Conservation (phyloP, 2,888 invertebrate species). For the Caradrina kadenii region DNA sequence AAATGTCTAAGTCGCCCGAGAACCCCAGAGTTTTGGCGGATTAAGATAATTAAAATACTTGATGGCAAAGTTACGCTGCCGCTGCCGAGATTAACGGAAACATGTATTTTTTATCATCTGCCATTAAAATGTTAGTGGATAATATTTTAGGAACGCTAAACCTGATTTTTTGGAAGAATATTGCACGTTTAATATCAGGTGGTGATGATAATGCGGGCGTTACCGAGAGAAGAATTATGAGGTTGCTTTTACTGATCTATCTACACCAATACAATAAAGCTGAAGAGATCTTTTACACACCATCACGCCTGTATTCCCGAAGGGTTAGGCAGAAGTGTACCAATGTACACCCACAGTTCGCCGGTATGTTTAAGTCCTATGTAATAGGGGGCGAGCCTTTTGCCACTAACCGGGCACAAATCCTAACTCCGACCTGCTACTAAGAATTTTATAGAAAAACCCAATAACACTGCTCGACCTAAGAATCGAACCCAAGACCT, state of each 20-base stretch:
- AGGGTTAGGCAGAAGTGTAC: too few species aligned
- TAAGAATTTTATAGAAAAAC: too few species aligned
- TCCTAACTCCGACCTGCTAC: too few species aligned
- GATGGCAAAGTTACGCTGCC: slow-evolving; percentile 72
- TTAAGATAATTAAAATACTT: slow-evolving; percentile 85
- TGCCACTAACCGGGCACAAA: too few species aligned
- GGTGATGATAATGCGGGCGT: not conserved
- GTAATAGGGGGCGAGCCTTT: too few species aligned
- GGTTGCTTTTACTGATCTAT: not conserved
- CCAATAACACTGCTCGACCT: too few species aligned
- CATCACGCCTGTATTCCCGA: too few species aligned
- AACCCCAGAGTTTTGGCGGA: slow-evolving; percentile 74
- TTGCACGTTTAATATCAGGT: not conserved
- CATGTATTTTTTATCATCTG: slow-evolving; percentile 59
- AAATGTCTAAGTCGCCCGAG: slow-evolving; percentile 72
- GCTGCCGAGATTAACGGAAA: slow-evolving; percentile 70
- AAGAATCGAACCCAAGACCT: too few species aligned
- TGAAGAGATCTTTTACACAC: too few species aligned
- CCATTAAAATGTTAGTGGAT: slow-evolving; percentile 53
- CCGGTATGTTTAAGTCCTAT: too few species aligned
- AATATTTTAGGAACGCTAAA: slow-evolving; percentile 45
- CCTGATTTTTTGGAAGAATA: slow-evolving; percentile 9
- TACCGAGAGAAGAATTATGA: not conserved
- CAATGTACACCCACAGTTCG: too few species aligned
- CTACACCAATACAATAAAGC: not conserved